Base-by-base conservation (phyloP, 2,113 vertebrate species). In the Prochilodus magdalenae region DNA sequence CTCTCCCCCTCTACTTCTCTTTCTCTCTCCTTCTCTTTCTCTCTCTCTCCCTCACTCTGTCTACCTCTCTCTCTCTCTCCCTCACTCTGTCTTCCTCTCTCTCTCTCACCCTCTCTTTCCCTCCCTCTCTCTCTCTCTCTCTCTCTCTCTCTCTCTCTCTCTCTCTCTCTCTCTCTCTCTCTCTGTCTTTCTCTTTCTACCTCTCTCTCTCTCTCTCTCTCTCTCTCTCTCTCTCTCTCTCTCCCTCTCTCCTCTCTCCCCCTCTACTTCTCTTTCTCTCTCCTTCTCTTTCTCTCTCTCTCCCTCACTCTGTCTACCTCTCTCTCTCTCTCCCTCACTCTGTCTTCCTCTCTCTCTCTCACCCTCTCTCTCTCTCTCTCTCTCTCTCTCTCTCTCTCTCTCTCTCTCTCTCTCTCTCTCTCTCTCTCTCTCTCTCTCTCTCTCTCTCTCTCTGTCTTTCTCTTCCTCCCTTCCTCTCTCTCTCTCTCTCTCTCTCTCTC, bases 1-100 rank as follows among this genome's bases (percentile, higher is more conserved):
- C n/a, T n/a, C n/a, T n/a, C n/a, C n/a, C 89, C 89, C 89, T 87
- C 91, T 90, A 89, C 90, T 91, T 90, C 77, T 36, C 63, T 78
- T 59, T 75, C 74, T 59, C 16, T 72, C 65, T 67, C 72, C n/a
- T n/a, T n/a, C 89, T 90, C 89, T 87, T 91, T 90, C 77, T 36
- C 63, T 78, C 66, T 75, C 74, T 59, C 16, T 72, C 65, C 60
- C 72, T 93, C 91, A 90, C 90, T 66, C 63, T 85, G 86, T 87
- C 91, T 90, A 89, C 90, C 91, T 90, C 77, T 36, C 63, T 78
- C 66, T 75, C 74, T 59, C 16, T 72, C 65, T 67, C 72, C n/a
- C n/a, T n/a, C n/a, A n/a, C n/a, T n/a, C n/a, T n/a, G n/a, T n/a
- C n/a, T n/a, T n/a, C n/a, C n/a, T n/a, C 63, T 78, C 66, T 75